A percentile compares a stretch with the other conserved stretches of the same genome.
phyloP scores from a whole-genome alignment of 2,113 vertebrate species.

The Hippocampus mohnikei region DNA sequence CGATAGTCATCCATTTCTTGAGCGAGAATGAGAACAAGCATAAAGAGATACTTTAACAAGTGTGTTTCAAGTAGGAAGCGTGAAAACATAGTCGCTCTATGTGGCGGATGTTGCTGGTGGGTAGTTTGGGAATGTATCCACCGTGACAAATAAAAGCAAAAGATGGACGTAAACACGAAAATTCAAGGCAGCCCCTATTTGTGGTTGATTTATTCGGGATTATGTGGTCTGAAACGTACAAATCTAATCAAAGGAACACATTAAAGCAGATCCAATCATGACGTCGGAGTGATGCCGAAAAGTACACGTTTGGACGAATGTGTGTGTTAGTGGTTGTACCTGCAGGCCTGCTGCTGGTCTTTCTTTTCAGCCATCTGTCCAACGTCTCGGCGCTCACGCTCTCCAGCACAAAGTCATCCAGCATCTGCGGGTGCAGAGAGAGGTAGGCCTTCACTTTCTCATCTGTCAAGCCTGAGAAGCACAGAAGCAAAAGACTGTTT shows the following conservation, averaged over 20 bases:
- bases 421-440: conserved; percentile 93
- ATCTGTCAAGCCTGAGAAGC: conserved; percentile 89
- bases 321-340: conserved; percentile 67
- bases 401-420: conserved; percentile 97
- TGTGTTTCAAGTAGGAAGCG: background rate
- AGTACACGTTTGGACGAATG: conserved; percentile 4
- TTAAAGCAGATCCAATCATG: conserved; percentile 37
- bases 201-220: conserved; percentile 22
- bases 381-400: conserved; percentile 92
- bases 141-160: conserved; percentile 21
- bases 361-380: conserved; percentile 94
- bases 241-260: conserved; percentile 35
- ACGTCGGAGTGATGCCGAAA: conserved; percentile 26
- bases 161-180: conserved; percentile 14
- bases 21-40: background rate
- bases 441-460: conserved; percentile 99
- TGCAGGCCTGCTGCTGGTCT: conserved; percentile 83
- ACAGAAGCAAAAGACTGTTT: conserved; percentile 49
- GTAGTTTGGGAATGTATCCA: background rate
- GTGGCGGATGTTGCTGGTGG: background rate
- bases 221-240: conserved; percentile 25
- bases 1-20: too few relatives aligned
- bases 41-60: background rate
- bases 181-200: conserved; percentile 25
- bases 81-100: background rate